Percentiles rank a stretch among this genome's conserved stretches.
phyloP scores from a whole-genome alignment of 2,797 vertebrate genomes.

The Okamejei kenojei region DNA sequence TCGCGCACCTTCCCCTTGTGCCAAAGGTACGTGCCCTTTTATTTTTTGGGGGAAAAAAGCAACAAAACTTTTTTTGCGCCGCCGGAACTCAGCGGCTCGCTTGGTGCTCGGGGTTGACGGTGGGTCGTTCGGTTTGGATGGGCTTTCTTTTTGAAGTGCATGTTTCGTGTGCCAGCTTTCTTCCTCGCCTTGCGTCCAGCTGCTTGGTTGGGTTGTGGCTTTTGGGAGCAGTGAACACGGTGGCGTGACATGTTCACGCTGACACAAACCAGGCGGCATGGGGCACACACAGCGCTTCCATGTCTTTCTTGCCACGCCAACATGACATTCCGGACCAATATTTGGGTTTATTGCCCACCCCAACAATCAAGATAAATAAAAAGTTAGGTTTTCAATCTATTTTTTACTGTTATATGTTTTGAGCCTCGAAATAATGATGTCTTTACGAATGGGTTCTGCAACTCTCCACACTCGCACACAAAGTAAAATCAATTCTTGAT shows the following conservation, averaged over 20 bases:
- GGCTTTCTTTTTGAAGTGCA: not conserved
- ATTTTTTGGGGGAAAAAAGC: not conserved
- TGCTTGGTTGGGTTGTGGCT: conserved; percentile 15
- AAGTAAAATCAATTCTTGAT: conserved; percentile 1
- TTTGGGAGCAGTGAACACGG: conserved; percentile 16
- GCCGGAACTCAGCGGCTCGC: not conserved
- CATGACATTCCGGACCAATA: conserved; percentile 28
- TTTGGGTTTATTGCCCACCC: not conserved
- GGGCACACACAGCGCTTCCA: not conserved
- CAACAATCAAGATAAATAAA: not conserved
- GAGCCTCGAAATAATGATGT: not conserved
- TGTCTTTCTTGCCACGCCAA: conserved; percentile 37
- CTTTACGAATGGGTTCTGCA: conserved; percentile 3
- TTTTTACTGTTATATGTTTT: not conserved
- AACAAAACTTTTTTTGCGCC: not conserved
- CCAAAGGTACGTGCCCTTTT: conserved; percentile 24
- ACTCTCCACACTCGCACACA: not conserved
- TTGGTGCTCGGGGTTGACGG: not conserved
- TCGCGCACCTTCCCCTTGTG: conserved; percentile 28
- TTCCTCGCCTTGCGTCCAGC: not conserved
- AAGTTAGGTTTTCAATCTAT: not conserved
- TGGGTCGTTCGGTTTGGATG: not conserved
- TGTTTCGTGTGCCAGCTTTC: not conserved
- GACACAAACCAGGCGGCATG: conserved; percentile 29
- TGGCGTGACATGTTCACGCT: conserved; percentile 29